Evolutionary conservation across 2,797 vertebrate genomes (phyloP), one percentile per base, ranked within the genome.

Genomic region (Erethizon dorsatum): DNA sequence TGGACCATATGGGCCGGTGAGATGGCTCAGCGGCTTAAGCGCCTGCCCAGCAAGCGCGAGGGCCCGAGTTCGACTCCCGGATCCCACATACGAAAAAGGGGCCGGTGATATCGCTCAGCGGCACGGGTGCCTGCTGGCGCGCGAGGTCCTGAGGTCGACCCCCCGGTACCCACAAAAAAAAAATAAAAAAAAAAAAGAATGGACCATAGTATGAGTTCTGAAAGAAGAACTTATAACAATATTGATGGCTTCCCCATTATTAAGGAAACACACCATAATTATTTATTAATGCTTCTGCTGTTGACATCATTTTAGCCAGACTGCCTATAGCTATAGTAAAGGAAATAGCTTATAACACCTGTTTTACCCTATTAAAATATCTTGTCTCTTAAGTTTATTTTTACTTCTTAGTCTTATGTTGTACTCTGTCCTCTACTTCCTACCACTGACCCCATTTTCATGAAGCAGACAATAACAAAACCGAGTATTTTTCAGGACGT

Each of bases 301-400:
- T 47, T 96, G 73, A 78, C 75, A 37, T 73, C 63, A 77, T 90
- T 52, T 37, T 88, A 92, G 78, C 28, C 37, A 80, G 65, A 61
- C 69, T 61, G 67, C 86, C 59, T 67, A 33, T 13, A 31, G 45
- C 77, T 89, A 13, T 45, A 78, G 79, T 75, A 86, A 83, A 85
- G 31, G 71, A 91, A 97, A 61, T 80, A 83, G 47, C 45, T 96
- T 75, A 78, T 82, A 83, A 88, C 75, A 73, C 85, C 79, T 85
- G 8, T 69, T 73, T 79, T 65, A 26, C 67, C 37, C 71, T 57
- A 15, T 89, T 84, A 93, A 61, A 92, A 95, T 85, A 83, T 22
- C 71, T 90, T 91, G 80, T 90, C 88, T 94, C 91, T 67, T 78
- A 78, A 91, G 77, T 92, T 91, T 95, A 92, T 90, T 93, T 97